Evolutionary conservation across 1,140 invertebrate species (phyloP), one percentile per base, ranked within the genome.

Genomic region (Macrostomum lignano): DNA sequence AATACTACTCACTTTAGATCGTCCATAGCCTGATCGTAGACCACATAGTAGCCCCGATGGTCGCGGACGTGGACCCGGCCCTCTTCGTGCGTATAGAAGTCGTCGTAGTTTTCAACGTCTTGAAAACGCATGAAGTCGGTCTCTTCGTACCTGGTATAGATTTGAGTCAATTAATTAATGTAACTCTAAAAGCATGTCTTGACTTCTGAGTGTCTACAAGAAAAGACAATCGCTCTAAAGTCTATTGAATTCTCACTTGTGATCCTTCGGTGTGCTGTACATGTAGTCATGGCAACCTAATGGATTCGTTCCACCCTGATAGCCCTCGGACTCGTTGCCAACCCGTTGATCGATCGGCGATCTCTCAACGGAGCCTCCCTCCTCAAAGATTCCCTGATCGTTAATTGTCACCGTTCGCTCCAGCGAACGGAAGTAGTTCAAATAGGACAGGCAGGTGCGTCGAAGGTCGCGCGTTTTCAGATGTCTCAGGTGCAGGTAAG

Each of bases 401-500:
- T 52, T 55, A 22, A 58, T 56, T 7, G 52, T 55, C 17, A 58
- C 20, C 25, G 54, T 57, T 33, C 54, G 44, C 36, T 58, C 51
- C n/a, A 58, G 37, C 2, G 55, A 58, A 15, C 54, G 46, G 41
- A 56, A 56, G 41, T 57, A 58, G 37, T 58, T 58, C 13, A 58
- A 41, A 21, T 51, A 40, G 38, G 45, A 44, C n/a, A 58, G 38
- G 29, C 46, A 49, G 17, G 46, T 49, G 38, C 50, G 38, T 31
- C 49, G 50, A 5, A 58, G 36, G 31, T 56, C 52, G 31, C 53
- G 31, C 5, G 55, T 46, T 9, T 49, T 42, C 3, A 58, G 42
- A 39, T 57, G 53, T 21, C 55, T 28, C 6, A 58, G 43, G 25
- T 50, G 42, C 3, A 57, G 41, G 39, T 48, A 57, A 11, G 53